phyloP scores from a whole-genome alignment of 1,140 invertebrate species.

The Drosophila neocordata region DNA sequence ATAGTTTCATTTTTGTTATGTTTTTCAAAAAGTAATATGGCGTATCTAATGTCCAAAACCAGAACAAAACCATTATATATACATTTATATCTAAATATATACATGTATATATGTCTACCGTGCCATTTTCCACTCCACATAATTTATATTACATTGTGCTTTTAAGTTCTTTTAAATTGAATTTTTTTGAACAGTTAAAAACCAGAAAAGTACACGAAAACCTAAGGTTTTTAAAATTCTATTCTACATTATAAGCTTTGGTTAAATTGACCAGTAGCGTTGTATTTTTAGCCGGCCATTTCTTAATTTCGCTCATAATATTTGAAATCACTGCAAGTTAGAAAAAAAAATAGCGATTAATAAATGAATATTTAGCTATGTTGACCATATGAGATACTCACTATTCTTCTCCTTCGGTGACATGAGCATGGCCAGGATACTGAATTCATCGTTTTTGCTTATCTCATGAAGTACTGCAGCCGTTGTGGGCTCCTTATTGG shows the following conservation, averaged over 20 bases:
- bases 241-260: constrained; percentile 34
- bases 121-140: background rate
- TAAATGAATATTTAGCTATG: background rate
- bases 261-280: constrained; percentile 39
- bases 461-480: constrained; percentile 62
- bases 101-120: background rate
- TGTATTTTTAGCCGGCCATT: constrained; percentile 46
- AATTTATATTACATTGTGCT: constrained; percentile 17
- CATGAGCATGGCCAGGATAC: constrained; percentile 71
- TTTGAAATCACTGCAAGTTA: constrained; percentile 48
- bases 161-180: constrained; percentile 20
- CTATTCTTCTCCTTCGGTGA: constrained; percentile 68
- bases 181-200: constrained; percentile 54
- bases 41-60: constrained; percentile 8
- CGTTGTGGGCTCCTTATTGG: constrained; percentile 63
- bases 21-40: background rate
- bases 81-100: background rate
- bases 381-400: constrained; percentile 4
- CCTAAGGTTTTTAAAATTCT: constrained; percentile 19
- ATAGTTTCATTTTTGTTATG: background rate
- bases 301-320: constrained; percentile 51
- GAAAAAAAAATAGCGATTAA: background rate
- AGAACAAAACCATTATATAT: background rate
- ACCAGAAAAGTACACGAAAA: constrained; percentile 46
- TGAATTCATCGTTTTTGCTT: constrained; percentile 67